Evolutionary conservation across 2,888 invertebrate species (phyloP), one percentile per base, ranked within the genome.

Genomic region (Stenchaetothrips biformis): DNA sequence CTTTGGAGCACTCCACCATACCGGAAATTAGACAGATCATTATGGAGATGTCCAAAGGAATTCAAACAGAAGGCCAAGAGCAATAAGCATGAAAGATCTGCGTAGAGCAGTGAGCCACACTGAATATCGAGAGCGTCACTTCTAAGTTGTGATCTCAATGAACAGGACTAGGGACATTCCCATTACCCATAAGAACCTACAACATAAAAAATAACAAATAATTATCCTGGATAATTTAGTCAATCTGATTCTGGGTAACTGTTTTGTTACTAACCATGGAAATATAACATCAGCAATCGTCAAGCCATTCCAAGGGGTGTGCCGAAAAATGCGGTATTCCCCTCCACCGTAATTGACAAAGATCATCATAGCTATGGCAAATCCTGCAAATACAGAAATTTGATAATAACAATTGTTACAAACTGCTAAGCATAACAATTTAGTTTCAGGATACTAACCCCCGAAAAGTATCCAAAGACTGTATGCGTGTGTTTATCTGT

Each of bases 311-410:
- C 96, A 96, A 0, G 90, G 88, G 6, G 93, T 91, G 86, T 96
- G 96, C 18, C 91, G 88, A 86, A 96, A 94, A 83, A 94, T 90
- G 84, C 90, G 91, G 86, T 95, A 96, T 8, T 92, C 89, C 1
- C 95, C 96, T 80, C 95, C 96, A 18, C 95, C 94, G 82, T 94
- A 94, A 87, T 96, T 95, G 48, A 95, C 93, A 88, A 96, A 95
- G 83, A 96, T 93, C 96, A 96, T 96, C 27, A 95, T 86, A 47
- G 92, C 89, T 79, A 94, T 91, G 80, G n/a, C 91, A 88, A 82
- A 92, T 86, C 49, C 92, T 92, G 82, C 90, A 87, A 85, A 90
- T 78, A 77, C 21, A 74, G 59, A 82, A 74, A 78, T n/a, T n/a
- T n/a, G n/a, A n/a, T 77, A 48, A 79, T 9, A 49, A 53, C 47